These are phyloP conservation scores for Oreortyx pictus DNA, from an alignment of 2,797 vertebrate genomes.

Conservation along the genomic window DNA sequence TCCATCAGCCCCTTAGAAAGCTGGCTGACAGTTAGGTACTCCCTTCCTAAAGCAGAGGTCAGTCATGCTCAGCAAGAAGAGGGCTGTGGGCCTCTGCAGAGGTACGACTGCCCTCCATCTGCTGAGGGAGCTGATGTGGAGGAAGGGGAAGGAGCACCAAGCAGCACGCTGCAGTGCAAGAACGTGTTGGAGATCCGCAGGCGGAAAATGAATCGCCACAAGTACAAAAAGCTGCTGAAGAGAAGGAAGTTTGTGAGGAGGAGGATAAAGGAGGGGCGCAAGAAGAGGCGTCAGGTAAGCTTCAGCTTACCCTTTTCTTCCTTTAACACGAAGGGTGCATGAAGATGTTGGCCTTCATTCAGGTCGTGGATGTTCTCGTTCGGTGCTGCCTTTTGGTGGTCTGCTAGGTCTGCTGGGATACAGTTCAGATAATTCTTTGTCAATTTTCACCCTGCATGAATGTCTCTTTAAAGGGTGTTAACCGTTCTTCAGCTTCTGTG, in stretches of 20 bases:
- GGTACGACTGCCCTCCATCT: constrained; percentile 62
- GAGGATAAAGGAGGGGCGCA: constrained; percentile 81
- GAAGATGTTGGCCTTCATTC: neutral
- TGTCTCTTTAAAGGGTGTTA: neutral
- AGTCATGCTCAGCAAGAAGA: neutral
- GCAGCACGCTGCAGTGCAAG: constrained; percentile 82
- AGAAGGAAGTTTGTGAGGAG: constrained; percentile 86
- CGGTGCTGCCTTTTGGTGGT: neutral
- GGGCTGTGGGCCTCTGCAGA: neutral
- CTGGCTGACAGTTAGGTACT: constrained; percentile 89
- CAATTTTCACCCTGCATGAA: neutral
- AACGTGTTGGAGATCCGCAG: constrained; percentile 92
- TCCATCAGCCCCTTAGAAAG: constrained; percentile 93
- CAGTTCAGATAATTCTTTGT: neutral
- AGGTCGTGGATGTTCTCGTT: neutral
- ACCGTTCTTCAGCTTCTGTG: neutral
- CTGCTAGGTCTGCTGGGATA: neutral
- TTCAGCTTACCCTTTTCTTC: neutral
- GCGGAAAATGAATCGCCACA: constrained; percentile 93
- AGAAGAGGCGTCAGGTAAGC: constrained; percentile 88
- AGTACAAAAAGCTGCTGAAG: constrained; percentile 91
- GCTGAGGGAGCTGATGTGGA: constrained; percentile 20
- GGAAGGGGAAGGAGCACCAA: neutral
- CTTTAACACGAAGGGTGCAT: neutral
- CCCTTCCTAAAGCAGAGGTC: constrained; percentile 80